Percentiles rank a stretch among this genome's conserved stretches.
Conservation (phyloP, 2,797 vertebrate species). For the Parambassis ranga region DNA sequence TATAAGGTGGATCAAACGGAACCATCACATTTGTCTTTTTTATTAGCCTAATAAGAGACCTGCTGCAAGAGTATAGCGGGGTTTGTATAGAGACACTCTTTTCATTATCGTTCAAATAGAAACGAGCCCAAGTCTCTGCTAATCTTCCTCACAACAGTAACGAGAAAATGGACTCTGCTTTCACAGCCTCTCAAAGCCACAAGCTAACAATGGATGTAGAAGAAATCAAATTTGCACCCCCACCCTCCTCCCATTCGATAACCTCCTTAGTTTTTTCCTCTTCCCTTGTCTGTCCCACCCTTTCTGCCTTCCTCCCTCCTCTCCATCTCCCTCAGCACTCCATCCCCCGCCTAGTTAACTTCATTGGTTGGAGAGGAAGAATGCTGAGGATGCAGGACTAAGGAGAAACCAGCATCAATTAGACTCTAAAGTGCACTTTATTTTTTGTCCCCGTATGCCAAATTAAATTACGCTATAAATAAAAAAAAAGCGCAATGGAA, state of each 20-base stretch:
- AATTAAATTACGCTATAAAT: slow-evolving; percentile 82
- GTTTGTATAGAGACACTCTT: slow-evolving; percentile 51
- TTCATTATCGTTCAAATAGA: slow-evolving; percentile 77
- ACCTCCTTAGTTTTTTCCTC: slow-evolving; percentile 47
- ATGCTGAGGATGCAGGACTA: slow-evolving; percentile 74
- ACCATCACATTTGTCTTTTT: slow-evolving; percentile 2
- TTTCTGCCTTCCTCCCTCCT: slow-evolving; percentile 6
- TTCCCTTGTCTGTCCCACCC: slow-evolving; percentile 6
- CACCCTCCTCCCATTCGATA: slow-evolving; percentile 20
- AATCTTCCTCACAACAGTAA: slow-evolving; percentile 67
- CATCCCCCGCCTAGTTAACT: slow-evolving; percentile 58
- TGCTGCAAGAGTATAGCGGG: slow-evolving; percentile 27
- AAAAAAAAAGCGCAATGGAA: slow-evolving; percentile 59
- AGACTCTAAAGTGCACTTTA: slow-evolving; percentile 79
- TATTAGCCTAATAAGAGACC: slow-evolving; percentile 25
- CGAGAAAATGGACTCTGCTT: slow-evolving; percentile 60
- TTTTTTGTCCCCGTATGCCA: slow-evolving; percentile 61
- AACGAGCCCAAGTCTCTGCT: slow-evolving; percentile 63
- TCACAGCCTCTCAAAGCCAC: slow-evolving; percentile 55
- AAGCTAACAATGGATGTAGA: slow-evolving; percentile 65
- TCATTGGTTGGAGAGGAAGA: slow-evolving; percentile 59
- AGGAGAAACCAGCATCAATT: slow-evolving; percentile 72
- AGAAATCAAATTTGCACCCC: slow-evolving; percentile 68
- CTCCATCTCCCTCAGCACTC: slow-evolving; percentile 14
- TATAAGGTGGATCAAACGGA: slow-evolving; percentile 8